Conservation (phyloP, 2,113 vertebrate species). For the Abramis brama region DNA sequence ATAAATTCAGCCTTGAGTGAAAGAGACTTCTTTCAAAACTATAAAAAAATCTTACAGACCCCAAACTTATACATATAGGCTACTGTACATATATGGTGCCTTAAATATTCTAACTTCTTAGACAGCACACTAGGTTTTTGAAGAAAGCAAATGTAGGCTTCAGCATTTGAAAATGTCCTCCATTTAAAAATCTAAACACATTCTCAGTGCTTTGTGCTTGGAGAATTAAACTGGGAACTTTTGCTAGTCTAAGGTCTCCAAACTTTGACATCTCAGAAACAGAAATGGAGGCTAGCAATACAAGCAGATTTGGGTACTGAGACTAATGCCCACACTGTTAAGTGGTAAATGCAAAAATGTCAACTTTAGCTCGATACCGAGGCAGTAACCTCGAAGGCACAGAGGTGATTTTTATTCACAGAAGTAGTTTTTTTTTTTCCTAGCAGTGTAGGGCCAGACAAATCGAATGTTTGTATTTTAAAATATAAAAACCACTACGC, state of each 20-base stretch:
- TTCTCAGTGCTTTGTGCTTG: not conserved
- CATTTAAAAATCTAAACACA: not conserved
- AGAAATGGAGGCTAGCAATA: not conserved
- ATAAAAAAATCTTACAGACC: no score
- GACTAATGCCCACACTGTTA: not conserved
- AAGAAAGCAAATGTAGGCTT: not conserved
- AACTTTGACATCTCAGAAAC: not conserved
- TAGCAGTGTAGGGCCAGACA: not conserved
- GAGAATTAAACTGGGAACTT: not conserved
- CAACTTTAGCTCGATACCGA: not conserved
- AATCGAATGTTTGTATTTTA: not conserved
- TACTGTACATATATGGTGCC: no score
- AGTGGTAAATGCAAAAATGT: not conserved
- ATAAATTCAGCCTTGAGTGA: not conserved
- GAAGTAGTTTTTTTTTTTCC: not conserved
- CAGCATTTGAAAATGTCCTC: slow-evolving; percentile 10
- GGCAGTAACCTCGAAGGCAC: not conserved
- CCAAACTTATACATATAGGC: no score
- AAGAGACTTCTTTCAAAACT: not conserved
- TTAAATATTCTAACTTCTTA: not conserved
- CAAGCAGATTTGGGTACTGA: not conserved
- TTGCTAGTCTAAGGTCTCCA: not conserved
- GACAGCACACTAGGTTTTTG: not conserved
- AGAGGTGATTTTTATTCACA: not conserved
- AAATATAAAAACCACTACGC: not conserved